Percentiles rank a stretch among this genome's conserved stretches.
Conservation (phyloP, 2,113 vertebrate species). For the Neolamprologus brichardi region DNA sequence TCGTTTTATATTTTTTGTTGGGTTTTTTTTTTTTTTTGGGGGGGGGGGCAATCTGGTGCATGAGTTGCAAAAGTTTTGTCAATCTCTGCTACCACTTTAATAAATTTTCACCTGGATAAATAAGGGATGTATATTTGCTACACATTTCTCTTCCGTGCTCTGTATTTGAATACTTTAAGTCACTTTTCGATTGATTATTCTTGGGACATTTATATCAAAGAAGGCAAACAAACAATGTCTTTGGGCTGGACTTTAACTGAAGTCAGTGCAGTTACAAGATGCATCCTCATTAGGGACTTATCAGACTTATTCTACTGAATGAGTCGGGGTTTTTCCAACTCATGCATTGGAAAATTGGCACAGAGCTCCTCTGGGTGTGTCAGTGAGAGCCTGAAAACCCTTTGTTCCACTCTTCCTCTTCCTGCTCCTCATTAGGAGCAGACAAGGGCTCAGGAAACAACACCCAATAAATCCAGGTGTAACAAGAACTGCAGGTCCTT, state of each 20-base stretch:
- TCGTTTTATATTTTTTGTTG: no score
- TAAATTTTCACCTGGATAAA: background rate
- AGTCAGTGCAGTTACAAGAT: background rate
- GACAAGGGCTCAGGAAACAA: background rate
- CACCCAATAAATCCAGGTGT: background rate
- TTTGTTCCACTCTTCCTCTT: background rate
- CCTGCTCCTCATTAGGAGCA: background rate
- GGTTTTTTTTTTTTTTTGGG: fast-evolving
- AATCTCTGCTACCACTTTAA: background rate
- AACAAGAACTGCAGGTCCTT: background rate
- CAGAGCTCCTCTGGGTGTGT: background rate
- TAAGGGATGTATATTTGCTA: background rate
- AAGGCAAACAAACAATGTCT: background rate
- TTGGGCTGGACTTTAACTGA: background rate
- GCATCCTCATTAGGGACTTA: background rate
- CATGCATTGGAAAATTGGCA: background rate
- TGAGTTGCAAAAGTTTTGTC: background rate
- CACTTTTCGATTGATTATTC: background rate
- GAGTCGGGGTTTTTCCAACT: fast-evolving
- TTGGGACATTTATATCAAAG: background rate
- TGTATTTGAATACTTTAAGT: background rate
- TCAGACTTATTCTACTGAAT: background rate
- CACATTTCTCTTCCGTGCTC: background rate
- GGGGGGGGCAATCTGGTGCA: background rate
- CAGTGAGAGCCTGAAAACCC: background rate